Conservation (phyloP, 2,888 invertebrate species). For the Lamproptera curius region DNA sequence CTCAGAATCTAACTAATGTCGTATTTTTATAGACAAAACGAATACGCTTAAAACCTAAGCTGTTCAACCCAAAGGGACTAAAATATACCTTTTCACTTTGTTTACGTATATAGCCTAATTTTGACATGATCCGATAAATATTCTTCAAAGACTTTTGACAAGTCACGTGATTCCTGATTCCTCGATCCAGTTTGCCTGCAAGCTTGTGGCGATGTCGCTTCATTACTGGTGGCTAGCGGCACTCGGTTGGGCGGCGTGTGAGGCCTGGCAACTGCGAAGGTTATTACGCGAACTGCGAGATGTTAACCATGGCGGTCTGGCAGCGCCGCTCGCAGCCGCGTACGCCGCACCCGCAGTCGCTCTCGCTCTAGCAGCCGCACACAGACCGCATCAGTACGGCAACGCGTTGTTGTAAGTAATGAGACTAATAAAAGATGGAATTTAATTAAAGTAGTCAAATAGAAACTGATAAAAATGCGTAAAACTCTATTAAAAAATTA, state of each 20-base stretch:
- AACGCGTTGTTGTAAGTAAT: constrained; percentile 92
- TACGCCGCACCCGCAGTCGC: constrained; percentile 95
- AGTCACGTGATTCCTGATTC: background rate
- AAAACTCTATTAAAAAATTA: too few species aligned
- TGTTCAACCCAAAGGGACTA: too few species aligned
- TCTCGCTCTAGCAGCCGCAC: constrained; percentile 93
- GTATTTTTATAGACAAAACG: too few species aligned
- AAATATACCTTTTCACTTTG: background rate
- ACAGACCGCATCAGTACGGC: constrained; percentile 96
- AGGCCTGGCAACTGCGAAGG: constrained; percentile 94
- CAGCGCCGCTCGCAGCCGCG: constrained; percentile 94
- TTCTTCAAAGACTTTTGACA: too few species aligned
- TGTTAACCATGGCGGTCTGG: constrained; percentile 96
- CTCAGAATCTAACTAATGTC: too few species aligned
- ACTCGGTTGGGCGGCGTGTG: constrained; percentile 95
- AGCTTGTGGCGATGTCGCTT: constrained; percentile 91
- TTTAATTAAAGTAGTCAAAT: too few species aligned
- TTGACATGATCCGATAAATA: too few species aligned
- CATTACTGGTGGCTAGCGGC: constrained; percentile 96
- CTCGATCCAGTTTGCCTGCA: constrained; percentile 85
- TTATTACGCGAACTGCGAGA: constrained; percentile 97
- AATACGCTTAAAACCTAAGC: too few species aligned
- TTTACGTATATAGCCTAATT: too few species aligned
- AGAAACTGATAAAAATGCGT: too few species aligned
- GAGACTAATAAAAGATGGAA: too few species aligned